Base-by-base conservation (phyloP, 1,140 invertebrate genomes). In the Microplitis mediator region DNA sequence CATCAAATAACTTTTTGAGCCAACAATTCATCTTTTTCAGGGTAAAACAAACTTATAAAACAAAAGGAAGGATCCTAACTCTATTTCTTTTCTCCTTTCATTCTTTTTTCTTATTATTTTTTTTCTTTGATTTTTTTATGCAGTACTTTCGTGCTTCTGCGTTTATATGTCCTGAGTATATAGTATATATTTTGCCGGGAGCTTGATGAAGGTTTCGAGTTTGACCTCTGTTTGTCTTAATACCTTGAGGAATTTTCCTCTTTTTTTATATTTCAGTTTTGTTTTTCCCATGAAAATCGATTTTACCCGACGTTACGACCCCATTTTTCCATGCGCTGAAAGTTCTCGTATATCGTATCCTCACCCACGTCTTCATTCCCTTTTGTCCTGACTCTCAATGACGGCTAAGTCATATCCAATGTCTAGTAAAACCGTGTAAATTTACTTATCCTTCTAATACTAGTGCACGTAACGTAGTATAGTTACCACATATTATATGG, bases 301-400 rank as follows among this genome's bases (percentile, higher is more conserved):
- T 45, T 45, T 45, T 45, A 9, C 39, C 11, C 5, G 3, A 0
- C 0, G 23, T 23, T 23, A 23, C 23, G 23, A 23, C 23, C 23
- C 23, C 23, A 23, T 23, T 23, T 23, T 23, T 23, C 23, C 23
- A 23, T 23, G 23, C 23, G 23, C 23, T 23, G 23, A 23, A 23
- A 23, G 23, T 23, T 2, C 23, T 23, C 23, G 23, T 23, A 23
- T 23, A 23, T 23, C 23, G 2, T 23, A 23, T 23, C n/a, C n/a
- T n/a, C 23, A 23, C 50, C 32, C 3, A 52, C 13, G 52, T 31
- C 9, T 67, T 23, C 31, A 3, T 39, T 32, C 34, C 34, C 65
- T 67, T 67, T 67, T 67, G 50, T 67, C 50, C 62, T 51, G 50
- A n/a, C 65, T 54, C 51, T 67, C 50, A 11, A 45, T 45, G 39